Conservation (phyloP, 2,113 vertebrate species). For the Ictalurus furcatus region DNA sequence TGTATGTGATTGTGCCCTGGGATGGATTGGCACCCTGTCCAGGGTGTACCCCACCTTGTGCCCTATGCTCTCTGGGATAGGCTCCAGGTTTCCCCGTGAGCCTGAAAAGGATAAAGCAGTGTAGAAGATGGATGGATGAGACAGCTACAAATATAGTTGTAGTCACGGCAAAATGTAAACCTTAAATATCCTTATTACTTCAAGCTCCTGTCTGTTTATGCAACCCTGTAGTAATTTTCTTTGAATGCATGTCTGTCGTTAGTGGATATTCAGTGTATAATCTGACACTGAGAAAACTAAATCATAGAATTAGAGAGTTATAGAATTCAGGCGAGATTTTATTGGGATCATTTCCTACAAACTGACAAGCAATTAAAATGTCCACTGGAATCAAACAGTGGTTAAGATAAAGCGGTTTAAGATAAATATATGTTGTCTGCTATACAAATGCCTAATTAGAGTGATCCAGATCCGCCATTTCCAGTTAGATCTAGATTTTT, state of each 20-base stretch:
- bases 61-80: too few species aligned
- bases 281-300: neutral
- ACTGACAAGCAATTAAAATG: neutral
- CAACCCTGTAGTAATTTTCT: neutral
- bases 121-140: too few species aligned
- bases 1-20: too few species aligned
- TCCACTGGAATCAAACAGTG: neutral
- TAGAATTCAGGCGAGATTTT: neutral
- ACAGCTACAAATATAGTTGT: too few species aligned
- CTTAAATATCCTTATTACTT: neutral
- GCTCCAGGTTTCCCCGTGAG: too few species aligned
- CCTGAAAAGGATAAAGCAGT: too few species aligned
- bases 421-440: neutral
- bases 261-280: neutral
- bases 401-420: neutral
- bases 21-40: too few species aligned
- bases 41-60: too few species aligned
- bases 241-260: neutral
- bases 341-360: neutral
- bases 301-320: neutral
- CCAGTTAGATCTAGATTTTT: neutral
- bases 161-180: neutral
- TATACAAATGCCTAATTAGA: neutral
- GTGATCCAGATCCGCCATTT: neutral
- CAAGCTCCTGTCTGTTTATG: neutral